Evolutionary conservation across 2,888 invertebrate genomes (phyloP), one percentile per base, ranked within the genome.

Genomic region (Diabrotica balteata): DNA sequence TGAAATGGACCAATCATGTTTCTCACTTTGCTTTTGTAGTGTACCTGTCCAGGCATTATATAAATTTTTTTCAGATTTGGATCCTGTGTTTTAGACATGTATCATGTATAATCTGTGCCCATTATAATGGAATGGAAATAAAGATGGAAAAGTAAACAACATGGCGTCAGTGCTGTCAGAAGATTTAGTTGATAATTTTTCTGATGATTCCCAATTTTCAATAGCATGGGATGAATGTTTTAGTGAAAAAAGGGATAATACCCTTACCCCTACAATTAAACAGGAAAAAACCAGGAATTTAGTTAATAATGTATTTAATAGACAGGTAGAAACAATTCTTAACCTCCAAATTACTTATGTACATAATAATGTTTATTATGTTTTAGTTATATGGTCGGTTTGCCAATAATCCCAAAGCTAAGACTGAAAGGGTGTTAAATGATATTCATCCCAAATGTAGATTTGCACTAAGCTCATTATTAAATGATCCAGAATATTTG

Each of bases 361-460:
- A 60, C 69, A 75, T 66, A 68, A 66, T 67, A 70, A 62, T 53
- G 63, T 70, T 58, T 72, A 45, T 70, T 72, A 32, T 32, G 32
- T 80, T 80, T 49, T 70, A 84, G 84, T 73, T 83, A 55, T 84
- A 81, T 72, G 84, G 84, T 68, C 73, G 81, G 69, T 81, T 83
- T 78, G 73, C 82, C 45, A 82, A 78, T 71, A 79, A 80, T 78
- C 77, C 82, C 70, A 82, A 76, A 78, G 78, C 80, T 22, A 83
- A 82, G 80, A 83, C 83, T 80, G 84, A 84, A 78, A 79, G 77
- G 73, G 76, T 82, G 75, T 84, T 84, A 75, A 80, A 79, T 65
- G 77, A 79, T 74, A 77, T 84, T 66, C 83, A 83, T 75, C 77
- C 76, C 66, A 82, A 80, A 74, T 83, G 83, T 74, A 80, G 78